phyloP scores from a whole-genome alignment of 2,797 vertebrate genomes.

The Microctenopoma lineatum region DNA sequence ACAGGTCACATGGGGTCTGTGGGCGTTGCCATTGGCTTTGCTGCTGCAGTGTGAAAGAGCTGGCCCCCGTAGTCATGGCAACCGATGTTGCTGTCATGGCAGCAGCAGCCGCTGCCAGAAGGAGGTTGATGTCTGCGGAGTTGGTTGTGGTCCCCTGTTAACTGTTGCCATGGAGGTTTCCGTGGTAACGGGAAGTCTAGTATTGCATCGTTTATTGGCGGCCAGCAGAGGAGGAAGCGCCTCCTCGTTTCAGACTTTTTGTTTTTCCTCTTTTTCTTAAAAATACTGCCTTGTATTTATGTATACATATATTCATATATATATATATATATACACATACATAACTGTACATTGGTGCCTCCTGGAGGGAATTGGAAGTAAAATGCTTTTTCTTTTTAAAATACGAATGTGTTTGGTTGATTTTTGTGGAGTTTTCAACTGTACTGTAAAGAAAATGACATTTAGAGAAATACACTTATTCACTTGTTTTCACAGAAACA shows the following conservation, averaged over 20 bases:
- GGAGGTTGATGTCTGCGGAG: neutral
- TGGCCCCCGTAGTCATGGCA: constrained; percentile 72
- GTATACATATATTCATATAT: neutral
- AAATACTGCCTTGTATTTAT: constrained; percentile 49
- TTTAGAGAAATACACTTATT: neutral
- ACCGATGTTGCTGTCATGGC: neutral
- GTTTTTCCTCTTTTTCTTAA: constrained; percentile 42
- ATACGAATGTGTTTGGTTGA: neutral
- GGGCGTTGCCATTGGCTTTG: constrained; percentile 89
- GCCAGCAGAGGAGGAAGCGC: constrained; percentile 25
- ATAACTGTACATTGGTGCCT: constrained; percentile 31
- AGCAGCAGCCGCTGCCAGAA: constrained; percentile 13
- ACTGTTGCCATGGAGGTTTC: constrained; percentile 41
- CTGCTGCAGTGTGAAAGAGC: constrained; percentile 79
- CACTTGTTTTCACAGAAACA: neutral
- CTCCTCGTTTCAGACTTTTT: constrained; percentile 16
- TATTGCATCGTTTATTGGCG: constrained; percentile 62
- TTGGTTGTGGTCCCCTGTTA: constrained; percentile 50
- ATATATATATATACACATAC: no score
- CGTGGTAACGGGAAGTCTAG: constrained; percentile 40
- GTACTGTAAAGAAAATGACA: neutral
- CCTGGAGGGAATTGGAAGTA: constrained; percentile 35
- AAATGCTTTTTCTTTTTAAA: neutral
- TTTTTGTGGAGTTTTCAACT: neutral
- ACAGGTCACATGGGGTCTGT: constrained; percentile 86